These are phyloP conservation scores for Clepsis dumicolana DNA, from an alignment of 2,888 invertebrate species.

Conservation along the genomic window DNA sequence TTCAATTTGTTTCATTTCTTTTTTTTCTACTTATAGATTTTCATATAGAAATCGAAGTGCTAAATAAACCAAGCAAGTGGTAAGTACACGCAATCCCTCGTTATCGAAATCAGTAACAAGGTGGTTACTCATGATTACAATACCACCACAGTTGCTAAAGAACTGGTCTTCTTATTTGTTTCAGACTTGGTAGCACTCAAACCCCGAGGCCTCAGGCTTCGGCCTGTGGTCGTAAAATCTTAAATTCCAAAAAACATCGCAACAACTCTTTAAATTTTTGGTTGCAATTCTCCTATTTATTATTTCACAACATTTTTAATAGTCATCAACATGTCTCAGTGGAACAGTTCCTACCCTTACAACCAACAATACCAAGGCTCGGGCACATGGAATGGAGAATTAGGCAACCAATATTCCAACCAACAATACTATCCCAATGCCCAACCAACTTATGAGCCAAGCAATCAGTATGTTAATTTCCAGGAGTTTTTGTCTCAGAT, in stretches of 20 bases:
- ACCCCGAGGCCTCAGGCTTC: constrained; percentile 73
- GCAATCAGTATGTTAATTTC: constrained; percentile 77
- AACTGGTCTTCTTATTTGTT: constrained; percentile 54
- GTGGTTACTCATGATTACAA: constrained; percentile 53
- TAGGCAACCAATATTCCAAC: constrained; percentile 67
- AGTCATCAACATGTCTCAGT: constrained; percentile 72
- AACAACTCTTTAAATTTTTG: constrained; percentile 51
- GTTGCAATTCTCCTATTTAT: constrained; percentile 47
- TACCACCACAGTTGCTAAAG: constrained; percentile 50
- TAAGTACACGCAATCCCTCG: constrained; percentile 55
- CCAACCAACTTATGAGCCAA: constrained; percentile 58
- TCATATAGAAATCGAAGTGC: constrained; percentile 56
- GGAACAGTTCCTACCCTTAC: constrained; percentile 78
- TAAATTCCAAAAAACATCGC: constrained; percentile 47
- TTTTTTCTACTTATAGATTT: constrained; percentile 65
- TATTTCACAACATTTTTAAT: constrained; percentile 60
- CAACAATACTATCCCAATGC: constrained; percentile 70
- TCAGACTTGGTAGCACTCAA: constrained; percentile 58
- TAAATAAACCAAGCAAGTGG: constrained; percentile 60
- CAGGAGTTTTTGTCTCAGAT: constrained; percentile 78
- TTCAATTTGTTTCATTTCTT: constrained; percentile 76
- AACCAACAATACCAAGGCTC: constrained; percentile 73
- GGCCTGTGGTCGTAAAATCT: constrained; percentile 72
- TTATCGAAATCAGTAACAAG: constrained; percentile 63
- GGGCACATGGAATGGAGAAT: constrained; percentile 70